phyloP scores from a whole-genome alignment of 2,797 vertebrate genomes.

The Linurgus olivaceus region DNA sequence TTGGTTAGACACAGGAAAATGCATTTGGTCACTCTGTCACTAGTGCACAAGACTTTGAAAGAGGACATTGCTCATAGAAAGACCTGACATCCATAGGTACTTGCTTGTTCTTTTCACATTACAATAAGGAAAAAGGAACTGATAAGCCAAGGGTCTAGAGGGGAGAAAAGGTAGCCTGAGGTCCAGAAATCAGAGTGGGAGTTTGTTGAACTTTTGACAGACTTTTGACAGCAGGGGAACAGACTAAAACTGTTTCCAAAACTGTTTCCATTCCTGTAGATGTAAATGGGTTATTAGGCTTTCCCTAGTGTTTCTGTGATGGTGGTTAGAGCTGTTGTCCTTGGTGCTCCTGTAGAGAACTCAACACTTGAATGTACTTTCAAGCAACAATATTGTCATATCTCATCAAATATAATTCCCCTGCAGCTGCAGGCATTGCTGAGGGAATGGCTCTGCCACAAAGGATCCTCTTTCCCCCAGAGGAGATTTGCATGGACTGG shows the following conservation, averaged over 20 bases:
- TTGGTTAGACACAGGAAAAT: neutral
- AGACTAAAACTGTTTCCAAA: neutral
- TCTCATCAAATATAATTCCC: neutral
- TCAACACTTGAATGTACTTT: neutral
- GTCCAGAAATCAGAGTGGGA: neutral
- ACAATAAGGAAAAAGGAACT: neutral
- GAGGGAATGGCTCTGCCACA: neutral
- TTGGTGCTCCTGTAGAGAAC: neutral
- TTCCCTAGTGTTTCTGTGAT: neutral
- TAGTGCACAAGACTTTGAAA: neutral
- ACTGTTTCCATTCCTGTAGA: neutral
- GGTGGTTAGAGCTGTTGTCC: neutral
- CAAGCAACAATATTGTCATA: neutral
- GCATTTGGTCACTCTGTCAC: neutral
- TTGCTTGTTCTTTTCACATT: neutral
- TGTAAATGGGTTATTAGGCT: neutral
- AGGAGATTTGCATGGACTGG: neutral
- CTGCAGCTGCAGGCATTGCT: neutral
- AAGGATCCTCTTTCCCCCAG: neutral
- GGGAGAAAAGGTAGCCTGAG: neutral
- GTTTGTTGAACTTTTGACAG: neutral
- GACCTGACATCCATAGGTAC: neutral
- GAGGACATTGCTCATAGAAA: neutral
- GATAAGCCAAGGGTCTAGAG: neutral
- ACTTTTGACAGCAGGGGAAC: neutral